Evolutionary conservation across 2,797 vertebrate genomes (phyloP).

Genomic region (Channallabes apus): DNA sequence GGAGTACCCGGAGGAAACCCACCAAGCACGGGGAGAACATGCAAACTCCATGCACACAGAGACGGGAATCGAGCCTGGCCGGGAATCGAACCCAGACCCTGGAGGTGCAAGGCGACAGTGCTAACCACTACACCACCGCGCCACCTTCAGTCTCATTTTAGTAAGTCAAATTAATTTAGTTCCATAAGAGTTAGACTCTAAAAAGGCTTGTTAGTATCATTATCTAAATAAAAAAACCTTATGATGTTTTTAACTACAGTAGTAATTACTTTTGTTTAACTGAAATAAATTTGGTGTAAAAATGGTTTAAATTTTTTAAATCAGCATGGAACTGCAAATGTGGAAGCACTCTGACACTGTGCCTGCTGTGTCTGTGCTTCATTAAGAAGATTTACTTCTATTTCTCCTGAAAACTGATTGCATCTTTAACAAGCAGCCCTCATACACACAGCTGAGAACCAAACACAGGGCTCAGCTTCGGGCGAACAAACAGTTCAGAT

Average conservation of each 20-base stretch:
- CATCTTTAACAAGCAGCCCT: conserved; percentile 10
- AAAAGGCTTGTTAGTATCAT: background rate
- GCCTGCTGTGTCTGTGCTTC: conserved; percentile 7
- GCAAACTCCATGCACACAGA: too few relatives aligned
- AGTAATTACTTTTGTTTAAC: background rate
- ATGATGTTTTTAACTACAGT: background rate
- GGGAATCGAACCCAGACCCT: too few relatives aligned
- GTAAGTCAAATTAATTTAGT: background rate
- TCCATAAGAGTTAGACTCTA: background rate
- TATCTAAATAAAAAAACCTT: background rate
- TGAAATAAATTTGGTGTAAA: background rate
- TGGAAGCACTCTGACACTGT: background rate
- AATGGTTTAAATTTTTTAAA: background rate
- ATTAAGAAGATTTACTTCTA: conserved; percentile 9
- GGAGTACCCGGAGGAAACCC: too few relatives aligned
- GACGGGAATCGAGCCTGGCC: too few relatives aligned
- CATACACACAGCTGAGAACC: background rate
- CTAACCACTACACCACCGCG: too few relatives aligned
- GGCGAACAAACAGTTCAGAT: background rate
- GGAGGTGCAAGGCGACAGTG: too few relatives aligned
- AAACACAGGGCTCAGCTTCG: background rate
- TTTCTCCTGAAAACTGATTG: conserved; percentile 10
- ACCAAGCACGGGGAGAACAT: too few relatives aligned
- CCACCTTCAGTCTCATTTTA: background rate
- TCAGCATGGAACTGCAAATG: background rate